These are phyloP conservation scores for Tympanoctomys barrerae DNA, from an alignment of 2,797 vertebrate genomes.

Conservation along the genomic window DNA sequence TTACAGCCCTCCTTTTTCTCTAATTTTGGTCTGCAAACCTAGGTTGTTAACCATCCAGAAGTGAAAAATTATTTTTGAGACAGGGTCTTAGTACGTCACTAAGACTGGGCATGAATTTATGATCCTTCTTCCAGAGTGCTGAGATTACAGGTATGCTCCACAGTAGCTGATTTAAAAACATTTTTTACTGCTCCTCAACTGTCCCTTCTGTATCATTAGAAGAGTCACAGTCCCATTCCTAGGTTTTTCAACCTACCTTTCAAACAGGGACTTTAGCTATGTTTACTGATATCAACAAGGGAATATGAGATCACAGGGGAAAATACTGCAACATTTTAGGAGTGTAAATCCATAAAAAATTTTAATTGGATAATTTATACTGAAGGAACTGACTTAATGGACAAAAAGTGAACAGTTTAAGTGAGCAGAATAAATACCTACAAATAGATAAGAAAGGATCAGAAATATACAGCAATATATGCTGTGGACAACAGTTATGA, in stretches of 20 bases:
- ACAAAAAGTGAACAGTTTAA: background rate
- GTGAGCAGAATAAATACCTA: constrained; percentile 7
- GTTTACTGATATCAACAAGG: background rate
- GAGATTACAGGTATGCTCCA: background rate
- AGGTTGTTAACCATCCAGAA: too few relatives aligned
- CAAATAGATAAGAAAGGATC: background rate
- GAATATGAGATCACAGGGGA: constrained; percentile 3
- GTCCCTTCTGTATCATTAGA: background rate
- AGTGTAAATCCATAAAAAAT: background rate
- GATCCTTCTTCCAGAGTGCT: background rate
- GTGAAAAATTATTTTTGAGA: too few relatives aligned
- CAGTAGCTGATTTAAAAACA: too few relatives aligned
- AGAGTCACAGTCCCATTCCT: background rate
- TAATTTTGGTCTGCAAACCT: too few relatives aligned
- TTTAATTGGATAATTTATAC: constrained; percentile 18
- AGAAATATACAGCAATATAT: constrained; percentile 21
- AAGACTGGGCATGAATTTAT: background rate
- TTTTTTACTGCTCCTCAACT: background rate
- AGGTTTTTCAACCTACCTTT: constrained; percentile 26
- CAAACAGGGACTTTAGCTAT: constrained; percentile 44
- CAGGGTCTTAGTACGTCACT: background rate
- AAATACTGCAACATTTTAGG: constrained; percentile 30
- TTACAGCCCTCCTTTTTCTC: too few relatives aligned
- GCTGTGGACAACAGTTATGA: background rate
- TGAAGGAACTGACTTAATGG: constrained; percentile 7